Evolutionary conservation across 2,113 vertebrate genomes (phyloP), one percentile per base, ranked within the genome.

Genomic region (Melanerpes formicivorus): DNA sequence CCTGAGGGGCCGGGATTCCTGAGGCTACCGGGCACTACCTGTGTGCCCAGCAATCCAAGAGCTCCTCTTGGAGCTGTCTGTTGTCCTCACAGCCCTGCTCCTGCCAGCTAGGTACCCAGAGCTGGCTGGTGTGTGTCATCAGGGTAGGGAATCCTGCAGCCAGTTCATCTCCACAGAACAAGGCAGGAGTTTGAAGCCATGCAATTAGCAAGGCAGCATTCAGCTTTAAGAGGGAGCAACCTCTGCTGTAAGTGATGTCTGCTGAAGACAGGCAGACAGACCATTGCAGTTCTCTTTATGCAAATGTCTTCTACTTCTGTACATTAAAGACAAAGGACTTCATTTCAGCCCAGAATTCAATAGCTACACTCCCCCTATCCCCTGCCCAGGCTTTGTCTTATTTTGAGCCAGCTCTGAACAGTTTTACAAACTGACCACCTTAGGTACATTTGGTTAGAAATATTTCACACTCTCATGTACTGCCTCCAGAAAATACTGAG

Each of bases 1-100:
- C 63, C 56, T 3, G 14, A 37, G 1, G 0, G 1, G 10, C 11
- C 0, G 3, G 12, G 1, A 22, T 14, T 6, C 59, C 60, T 0
- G 5, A 3, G 0, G 34, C 1, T 10, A 10, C 15, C 23, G 0
- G 63, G 56, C 26, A 0, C 60, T 34, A 52, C 70, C 2, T 26
- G n/a, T 26, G 50, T 0, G 4, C n/a, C 13, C 3, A 1, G 30
- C 1, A 2, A 2, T 14, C 63, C 46, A 1, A 3, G 55, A 18
- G 11, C 75, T 46, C 42, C 82, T 19, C 0, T 0, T 11, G 73
- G 40, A 44, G 18, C 14, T 32, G 18, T 22, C 77, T 2, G 23
- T 3, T 21, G 37, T 1, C 27, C 9, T 6, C 40, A 5, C 2
- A 19, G 65, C 44, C 32, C 54, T n/a, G 0, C 5, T 54, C 34